phyloP scores from a whole-genome alignment of 2,888 invertebrate genomes.

The Pyrgus malvae region DNA sequence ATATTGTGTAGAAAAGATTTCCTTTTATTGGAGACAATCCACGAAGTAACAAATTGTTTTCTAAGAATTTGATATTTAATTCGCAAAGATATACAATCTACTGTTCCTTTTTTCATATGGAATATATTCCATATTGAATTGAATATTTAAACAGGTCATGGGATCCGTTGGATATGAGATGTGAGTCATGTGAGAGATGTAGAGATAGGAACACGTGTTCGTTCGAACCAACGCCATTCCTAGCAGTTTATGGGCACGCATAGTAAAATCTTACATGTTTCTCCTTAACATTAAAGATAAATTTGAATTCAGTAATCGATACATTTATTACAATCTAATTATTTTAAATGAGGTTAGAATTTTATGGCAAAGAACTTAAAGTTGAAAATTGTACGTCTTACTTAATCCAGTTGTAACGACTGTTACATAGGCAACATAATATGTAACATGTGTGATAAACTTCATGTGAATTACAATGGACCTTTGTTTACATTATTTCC shows the following conservation, averaged over 20 bases:
- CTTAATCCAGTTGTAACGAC: not conserved
- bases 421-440: not conserved
- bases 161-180: conserved; percentile 14
- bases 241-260: not conserved
- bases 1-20: too few relatives aligned
- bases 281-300: too few relatives aligned
- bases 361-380: not conserved
- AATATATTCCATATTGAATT: not conserved
- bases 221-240: not conserved
- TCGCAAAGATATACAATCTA: too few relatives aligned
- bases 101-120: not conserved
- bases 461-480: conserved; percentile 25
- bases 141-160: conserved; percentile 16
- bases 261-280: not conserved
- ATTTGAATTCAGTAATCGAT: too few relatives aligned
- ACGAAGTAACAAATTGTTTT: too few relatives aligned
- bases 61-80: too few relatives aligned
- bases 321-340: too few relatives aligned
- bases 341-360: not conserved
- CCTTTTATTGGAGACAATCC: too few relatives aligned
- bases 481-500: conserved; percentile 19
- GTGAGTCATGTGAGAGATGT: conserved; percentile 11
- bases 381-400: not conserved
- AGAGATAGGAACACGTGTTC: conserved; percentile 22
- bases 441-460: conserved; percentile 9